phyloP scores from a whole-genome alignment of 2,113 vertebrate species.

The Cepphus grylle region DNA sequence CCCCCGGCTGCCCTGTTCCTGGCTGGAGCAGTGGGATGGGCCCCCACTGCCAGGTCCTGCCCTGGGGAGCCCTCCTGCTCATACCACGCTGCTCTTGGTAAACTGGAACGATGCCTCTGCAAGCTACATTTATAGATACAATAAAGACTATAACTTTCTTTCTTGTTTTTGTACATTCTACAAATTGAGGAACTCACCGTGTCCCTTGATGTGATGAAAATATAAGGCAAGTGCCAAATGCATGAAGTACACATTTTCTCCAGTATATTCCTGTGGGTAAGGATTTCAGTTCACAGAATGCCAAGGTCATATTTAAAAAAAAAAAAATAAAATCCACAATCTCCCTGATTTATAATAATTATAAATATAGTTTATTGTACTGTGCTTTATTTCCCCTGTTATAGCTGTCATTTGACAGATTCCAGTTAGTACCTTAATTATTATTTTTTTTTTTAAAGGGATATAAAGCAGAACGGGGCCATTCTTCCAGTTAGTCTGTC shows the following conservation, averaged over 20 bases:
- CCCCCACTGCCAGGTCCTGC: not conserved
- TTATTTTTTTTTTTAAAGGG: not conserved
- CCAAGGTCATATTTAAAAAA: not conserved
- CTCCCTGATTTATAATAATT: not conserved
- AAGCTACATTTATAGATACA: not conserved
- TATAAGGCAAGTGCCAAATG: not conserved
- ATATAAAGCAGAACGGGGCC: not conserved
- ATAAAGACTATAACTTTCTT: not conserved
- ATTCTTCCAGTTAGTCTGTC: not conserved
- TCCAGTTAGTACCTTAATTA: not conserved
- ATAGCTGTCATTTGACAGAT: not conserved
- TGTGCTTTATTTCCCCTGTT: not conserved
- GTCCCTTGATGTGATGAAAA: not conserved
- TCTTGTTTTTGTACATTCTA: not conserved
- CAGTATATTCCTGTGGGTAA: not conserved
- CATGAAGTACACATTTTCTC: not conserved
- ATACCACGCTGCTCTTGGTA: not conserved
- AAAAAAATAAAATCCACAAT: not conserved
- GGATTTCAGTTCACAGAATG: not conserved
- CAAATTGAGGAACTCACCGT: not conserved
- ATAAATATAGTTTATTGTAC: not conserved
- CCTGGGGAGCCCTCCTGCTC: not conserved
- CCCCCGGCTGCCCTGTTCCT: not conserved
- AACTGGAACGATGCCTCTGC: not conserved
- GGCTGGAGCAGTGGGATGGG: rapidly evolving